phyloP scores from a whole-genome alignment of 1,140 invertebrate species.

The Drosophila kohkoa region DNA sequence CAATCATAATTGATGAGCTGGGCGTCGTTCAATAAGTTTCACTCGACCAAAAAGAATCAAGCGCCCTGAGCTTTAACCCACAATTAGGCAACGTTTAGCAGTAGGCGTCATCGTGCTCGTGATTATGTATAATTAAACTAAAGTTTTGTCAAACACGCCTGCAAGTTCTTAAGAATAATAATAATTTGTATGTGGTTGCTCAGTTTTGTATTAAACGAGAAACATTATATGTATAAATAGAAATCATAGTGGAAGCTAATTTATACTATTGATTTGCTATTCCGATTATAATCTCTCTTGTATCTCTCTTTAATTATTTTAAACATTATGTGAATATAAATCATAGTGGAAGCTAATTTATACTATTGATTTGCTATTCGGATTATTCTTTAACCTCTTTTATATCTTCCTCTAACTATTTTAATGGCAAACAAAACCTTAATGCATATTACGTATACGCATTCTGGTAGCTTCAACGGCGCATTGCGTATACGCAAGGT shows the following conservation, averaged over 20 bases:
- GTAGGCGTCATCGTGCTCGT: conserved; percentile 32
- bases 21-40: conserved; percentile 69
- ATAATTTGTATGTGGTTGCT: neutral
- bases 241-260: too few relatives aligned
- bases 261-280: too few relatives aligned
- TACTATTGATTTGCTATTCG: too few relatives aligned
- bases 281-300: too few relatives aligned
- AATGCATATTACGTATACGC: too few relatives aligned
- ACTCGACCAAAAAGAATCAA: neutral
- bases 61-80: conserved; percentile 45
- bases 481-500: neutral
- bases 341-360: too few relatives aligned
- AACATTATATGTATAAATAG: too few relatives aligned
- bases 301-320: too few relatives aligned
- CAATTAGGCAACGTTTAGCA: conserved; percentile 67
- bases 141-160: conserved; percentile 41
- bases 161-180: neutral
- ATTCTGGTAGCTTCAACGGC: too few relatives aligned
- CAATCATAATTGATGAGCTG: conserved; percentile 68
- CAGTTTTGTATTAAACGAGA: too few relatives aligned
- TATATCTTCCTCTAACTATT: neutral
- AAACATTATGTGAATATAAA: too few relatives aligned
- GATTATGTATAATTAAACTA: conserved; percentile 59
- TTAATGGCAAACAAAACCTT: too few relatives aligned
- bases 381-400: neutral